Evolutionary conservation across 2,797 vertebrate species (phyloP).

Genomic region (Melanotaenia boesemani): DNA sequence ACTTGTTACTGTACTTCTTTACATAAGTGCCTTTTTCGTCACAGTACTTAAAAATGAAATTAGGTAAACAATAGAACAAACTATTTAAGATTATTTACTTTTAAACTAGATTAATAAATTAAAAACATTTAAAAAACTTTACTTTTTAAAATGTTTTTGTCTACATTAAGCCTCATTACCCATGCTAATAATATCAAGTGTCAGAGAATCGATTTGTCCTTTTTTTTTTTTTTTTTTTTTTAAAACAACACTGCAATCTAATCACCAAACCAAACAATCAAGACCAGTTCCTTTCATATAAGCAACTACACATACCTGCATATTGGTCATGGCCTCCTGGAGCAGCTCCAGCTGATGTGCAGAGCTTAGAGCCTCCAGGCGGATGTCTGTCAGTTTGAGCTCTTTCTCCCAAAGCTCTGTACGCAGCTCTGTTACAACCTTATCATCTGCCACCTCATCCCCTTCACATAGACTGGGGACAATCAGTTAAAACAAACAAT

Average conservation of each 20-base stretch:
- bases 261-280: not conserved
- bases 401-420: constrained; percentile 98
- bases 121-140: too few relatives aligned
- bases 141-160: too few relatives aligned
- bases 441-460: constrained; percentile 85
- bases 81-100: too few relatives aligned
- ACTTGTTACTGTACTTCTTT: too few relatives aligned
- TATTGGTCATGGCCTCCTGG: constrained; percentile 95
- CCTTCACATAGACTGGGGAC: constrained; percentile 84
- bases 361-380: constrained; percentile 94
- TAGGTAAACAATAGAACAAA: too few relatives aligned
- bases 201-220: too few relatives aligned
- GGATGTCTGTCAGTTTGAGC: constrained; percentile 96
- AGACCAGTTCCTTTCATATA: not conserved
- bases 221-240: too few relatives aligned
- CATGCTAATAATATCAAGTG: too few relatives aligned
- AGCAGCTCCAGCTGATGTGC: constrained; percentile 97
- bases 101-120: too few relatives aligned
- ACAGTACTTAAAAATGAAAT: too few relatives aligned
- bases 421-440: constrained; percentile 92
- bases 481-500: not conserved
- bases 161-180: too few relatives aligned
- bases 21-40: too few relatives aligned
- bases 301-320: constrained; percentile 87
- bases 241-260: not conserved